Evolutionary conservation across 2,797 vertebrate species (phyloP).

Genomic region (Syndactyla subalaris): DNA sequence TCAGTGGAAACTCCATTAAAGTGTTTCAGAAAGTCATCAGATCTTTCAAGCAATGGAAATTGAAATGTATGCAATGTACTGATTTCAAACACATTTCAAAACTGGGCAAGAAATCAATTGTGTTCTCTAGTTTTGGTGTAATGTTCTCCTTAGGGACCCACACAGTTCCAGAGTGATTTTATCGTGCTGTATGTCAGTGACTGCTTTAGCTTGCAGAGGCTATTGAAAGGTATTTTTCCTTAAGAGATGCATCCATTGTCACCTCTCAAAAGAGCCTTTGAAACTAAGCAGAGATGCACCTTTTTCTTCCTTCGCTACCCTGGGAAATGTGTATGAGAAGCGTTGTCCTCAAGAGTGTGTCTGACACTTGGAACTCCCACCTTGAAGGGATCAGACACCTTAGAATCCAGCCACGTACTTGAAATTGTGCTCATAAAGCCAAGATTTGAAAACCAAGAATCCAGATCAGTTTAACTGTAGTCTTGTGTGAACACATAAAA

Average conservation of each 20-base stretch:
- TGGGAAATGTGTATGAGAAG: neutral
- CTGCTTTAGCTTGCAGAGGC: neutral
- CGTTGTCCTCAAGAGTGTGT: neutral
- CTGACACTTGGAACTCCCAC: neutral
- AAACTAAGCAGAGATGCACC: neutral
- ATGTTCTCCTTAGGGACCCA: neutral
- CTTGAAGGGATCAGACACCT: neutral
- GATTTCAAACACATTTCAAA: neutral
- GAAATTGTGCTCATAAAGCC: neutral
- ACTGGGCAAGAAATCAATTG: neutral
- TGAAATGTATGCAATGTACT: neutral
- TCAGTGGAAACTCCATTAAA: slow-evolving; percentile 33
- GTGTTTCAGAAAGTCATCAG: neutral
- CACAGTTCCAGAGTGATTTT: neutral
- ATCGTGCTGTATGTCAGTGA: neutral
- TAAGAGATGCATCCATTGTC: neutral
- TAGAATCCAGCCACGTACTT: neutral
- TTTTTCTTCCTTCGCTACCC: neutral
- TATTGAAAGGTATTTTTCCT: neutral
- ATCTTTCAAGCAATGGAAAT: slow-evolving; percentile 36
- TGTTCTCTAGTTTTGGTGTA: neutral
- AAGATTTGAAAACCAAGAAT: neutral
- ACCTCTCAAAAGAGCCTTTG: neutral
- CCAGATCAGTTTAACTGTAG: neutral
- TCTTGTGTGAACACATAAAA: neutral